These are phyloP conservation scores for Hippopotamus amphibius DNA, from an alignment of 2,113 vertebrate species.

Conservation along the genomic window DNA sequence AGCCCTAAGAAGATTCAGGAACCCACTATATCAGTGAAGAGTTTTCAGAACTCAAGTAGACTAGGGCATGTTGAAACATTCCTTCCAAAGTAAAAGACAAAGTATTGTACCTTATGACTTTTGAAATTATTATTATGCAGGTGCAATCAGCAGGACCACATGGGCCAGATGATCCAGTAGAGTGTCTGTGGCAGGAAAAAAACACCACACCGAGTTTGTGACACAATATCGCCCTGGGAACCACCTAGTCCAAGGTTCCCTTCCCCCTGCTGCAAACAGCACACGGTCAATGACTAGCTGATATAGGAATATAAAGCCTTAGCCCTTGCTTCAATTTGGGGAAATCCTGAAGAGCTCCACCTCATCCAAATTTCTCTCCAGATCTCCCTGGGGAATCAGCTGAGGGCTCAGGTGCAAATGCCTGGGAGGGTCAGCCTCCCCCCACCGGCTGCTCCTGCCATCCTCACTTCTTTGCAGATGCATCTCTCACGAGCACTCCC, in stretches of 20 bases:
- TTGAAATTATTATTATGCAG: not conserved
- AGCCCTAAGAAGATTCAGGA: not conserved
- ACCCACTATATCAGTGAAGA: not conserved
- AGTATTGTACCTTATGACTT: not conserved
- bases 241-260: not conserved
- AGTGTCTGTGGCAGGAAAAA: not conserved
- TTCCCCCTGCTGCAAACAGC: not conserved
- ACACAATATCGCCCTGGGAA: not conserved
- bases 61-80: not conserved
- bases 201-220: not conserved
- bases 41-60: not conserved
- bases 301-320: not conserved
- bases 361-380: not conserved
- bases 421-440: not conserved
- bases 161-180: not conserved
- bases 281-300: not conserved
- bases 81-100: slow-evolving; percentile 10
- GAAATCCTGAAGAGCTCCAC: not conserved
- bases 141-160: not conserved
- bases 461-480: not conserved
- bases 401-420: not conserved
- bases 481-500: not conserved
- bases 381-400: not conserved
- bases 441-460: not conserved
- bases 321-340: not conserved